A percentile compares a stretch with the other conserved stretches of the same genome.
Conservation (phyloP, 2,888 invertebrate species). For the Adelognathus sp. region DNA sequence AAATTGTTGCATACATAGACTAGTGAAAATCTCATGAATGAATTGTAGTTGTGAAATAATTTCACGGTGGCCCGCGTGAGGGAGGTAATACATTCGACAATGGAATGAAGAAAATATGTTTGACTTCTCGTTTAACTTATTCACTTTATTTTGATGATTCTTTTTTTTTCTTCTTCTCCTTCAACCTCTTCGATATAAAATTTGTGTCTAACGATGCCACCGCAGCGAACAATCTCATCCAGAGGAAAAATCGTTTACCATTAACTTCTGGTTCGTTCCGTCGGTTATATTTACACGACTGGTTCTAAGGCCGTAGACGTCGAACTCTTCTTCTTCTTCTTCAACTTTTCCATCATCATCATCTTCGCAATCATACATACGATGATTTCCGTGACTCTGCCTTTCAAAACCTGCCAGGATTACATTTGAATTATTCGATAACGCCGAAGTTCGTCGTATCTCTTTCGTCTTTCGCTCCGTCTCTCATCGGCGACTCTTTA, state of each 20-base stretch:
- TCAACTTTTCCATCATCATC: constrained; percentile 30
- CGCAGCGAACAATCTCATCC: constrained; percentile 77
- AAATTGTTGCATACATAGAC: no score
- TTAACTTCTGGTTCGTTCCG: constrained; percentile 51
- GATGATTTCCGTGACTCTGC: constrained; percentile 21
- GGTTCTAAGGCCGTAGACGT: constrained; percentile 79
- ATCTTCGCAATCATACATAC: constrained; percentile 4
- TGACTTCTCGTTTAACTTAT: constrained; percentile 53
- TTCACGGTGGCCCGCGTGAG: no score
- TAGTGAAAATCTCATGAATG: background rate
- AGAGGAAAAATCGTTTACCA: constrained; percentile 60
- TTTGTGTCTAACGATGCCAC: constrained; percentile 80
- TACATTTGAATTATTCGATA: background rate
- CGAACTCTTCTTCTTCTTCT: constrained; percentile 50
- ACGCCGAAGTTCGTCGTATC: constrained; percentile 6
- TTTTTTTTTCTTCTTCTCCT: constrained; percentile 75
- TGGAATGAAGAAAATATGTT: background rate
- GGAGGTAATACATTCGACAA: background rate
- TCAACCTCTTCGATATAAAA: constrained; percentile 81
- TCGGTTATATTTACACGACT: constrained; percentile 79
- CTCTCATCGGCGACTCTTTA: background rate
- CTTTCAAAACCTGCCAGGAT: constrained; percentile 5
- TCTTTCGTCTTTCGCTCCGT: no score
- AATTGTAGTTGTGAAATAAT: no score
- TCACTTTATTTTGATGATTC: constrained; percentile 65